Base-by-base conservation (phyloP, 2,113 vertebrate species). In the Fulmarus glacialis region DNA sequence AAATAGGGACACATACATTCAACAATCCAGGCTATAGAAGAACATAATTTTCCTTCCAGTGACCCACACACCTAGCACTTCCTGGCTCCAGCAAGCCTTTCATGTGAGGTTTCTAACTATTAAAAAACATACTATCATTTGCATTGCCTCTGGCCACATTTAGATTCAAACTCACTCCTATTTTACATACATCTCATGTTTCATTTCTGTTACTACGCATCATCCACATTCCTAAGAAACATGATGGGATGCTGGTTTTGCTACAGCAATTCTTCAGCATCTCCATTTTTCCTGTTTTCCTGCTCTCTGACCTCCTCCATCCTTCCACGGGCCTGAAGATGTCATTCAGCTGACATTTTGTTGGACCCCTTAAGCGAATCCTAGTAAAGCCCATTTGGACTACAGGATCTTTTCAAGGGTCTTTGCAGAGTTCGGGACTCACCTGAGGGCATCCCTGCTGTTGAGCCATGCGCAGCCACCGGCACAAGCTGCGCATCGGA, bases 391-490 rank as follows among this genome's bases (percentile, higher is more conserved):
- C 36, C 38, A 12, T 75, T 71, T 63, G 52, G 72, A 36, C 40
- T 15, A 29, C 3, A 12, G 70, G 43, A 73, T 24, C 40, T 75
- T 73, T 72, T 30, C 52, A 40, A 34, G 48, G 55, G 60, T 59
- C 52, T 71, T 36, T 55, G 42, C 5, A 5, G 68, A 71, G 42
- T 19, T 53, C 2, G 15, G 68, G 68, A 56, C 22, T 7, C 4
- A 27, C 68, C 68, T 27, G 53, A 81, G 56, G 62, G 67, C 62
- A 30, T 15, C 40, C 0, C 0, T 34, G 84, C 73, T 27, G 15
- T 9, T 71, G 36, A 78, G 48, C 9, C 0, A 0, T 2, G 3
- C 0, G 2, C 0, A 1, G 64, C 21, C 58, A 9, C 47, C 52
- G 85, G 62, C 73, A 79, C 13, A 66, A 52, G 29, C 16, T 53